Evolutionary conservation across 2,113 vertebrate species (phyloP).

Genomic region (Marcusenius ussheri): DNA sequence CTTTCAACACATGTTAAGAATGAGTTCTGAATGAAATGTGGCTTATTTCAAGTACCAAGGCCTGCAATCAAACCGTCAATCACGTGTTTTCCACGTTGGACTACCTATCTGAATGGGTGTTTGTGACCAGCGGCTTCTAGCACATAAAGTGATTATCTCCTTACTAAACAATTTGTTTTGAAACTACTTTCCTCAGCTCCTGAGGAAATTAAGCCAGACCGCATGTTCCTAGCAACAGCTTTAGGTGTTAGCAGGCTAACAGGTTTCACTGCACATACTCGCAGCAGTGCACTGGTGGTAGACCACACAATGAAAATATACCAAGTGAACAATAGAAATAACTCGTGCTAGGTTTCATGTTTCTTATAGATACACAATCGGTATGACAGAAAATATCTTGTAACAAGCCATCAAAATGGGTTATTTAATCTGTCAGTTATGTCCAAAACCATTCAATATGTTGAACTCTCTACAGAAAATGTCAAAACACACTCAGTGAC

Average conservation of each 20-base stretch:
- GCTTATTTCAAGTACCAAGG: slow-evolving; percentile 7
- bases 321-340: neutral
- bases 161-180: slow-evolving; percentile 23
- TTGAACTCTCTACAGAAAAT: neutral
- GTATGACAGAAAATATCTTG: neutral
- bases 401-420: neutral
- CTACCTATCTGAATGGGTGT: slow-evolving; percentile 39
- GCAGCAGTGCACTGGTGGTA: neutral
- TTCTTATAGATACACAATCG: neutral
- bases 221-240: neutral
- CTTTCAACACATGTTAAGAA: neutral
- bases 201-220: neutral
- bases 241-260: neutral
- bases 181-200: neutral
- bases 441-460: slow-evolving; percentile 10
- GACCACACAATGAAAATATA: neutral
- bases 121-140: slow-evolving; percentile 21
- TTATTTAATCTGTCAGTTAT: neutral
- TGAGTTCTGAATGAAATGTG: neutral
- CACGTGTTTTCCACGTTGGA: slow-evolving; percentile 43
- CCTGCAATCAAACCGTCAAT: slow-evolving; percentile 34
- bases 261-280: neutral
- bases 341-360: neutral
- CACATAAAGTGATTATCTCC: slow-evolving; percentile 23
- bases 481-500: neutral